Percentiles rank a stretch among this genome's conserved stretches.
Evolutionary conservation across 2,888 invertebrate species (phyloP).

Genomic region (Platynereis dumerilii): DNA sequence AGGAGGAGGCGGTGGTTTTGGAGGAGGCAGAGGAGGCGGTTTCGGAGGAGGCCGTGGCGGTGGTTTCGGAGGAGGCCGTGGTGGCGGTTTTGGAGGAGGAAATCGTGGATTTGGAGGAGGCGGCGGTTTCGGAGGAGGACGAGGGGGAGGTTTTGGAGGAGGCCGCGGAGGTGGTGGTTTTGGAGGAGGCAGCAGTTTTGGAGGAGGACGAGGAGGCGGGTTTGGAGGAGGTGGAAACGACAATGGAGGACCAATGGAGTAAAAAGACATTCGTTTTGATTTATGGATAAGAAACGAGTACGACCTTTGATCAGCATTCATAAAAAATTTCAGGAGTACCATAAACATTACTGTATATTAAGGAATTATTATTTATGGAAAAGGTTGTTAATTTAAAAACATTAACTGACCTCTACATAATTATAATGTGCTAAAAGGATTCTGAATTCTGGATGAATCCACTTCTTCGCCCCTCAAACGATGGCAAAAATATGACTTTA

Average conservation of each 20-base stretch:
- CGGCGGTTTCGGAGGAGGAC: constrained; percentile 22
- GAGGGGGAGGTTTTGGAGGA: constrained; percentile 28
- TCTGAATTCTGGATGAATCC: no score
- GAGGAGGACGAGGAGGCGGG: constrained; percentile 30
- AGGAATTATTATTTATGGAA: no score
- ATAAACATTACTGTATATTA: no score
- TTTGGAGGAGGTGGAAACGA: constrained; percentile 16
- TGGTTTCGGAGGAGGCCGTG: constrained; percentile 32
- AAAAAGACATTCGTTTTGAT: no score
- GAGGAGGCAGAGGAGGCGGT: constrained; percentile 17
- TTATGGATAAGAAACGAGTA: no score
- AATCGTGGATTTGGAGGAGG: constrained; percentile 17
- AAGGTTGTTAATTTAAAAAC: no score
- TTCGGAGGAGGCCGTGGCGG: constrained; percentile 19
- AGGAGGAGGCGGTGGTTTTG: constrained; percentile 16
- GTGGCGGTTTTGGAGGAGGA: constrained; percentile 10
- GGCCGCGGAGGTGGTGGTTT: constrained; percentile 26
- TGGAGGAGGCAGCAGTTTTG: constrained; percentile 33
- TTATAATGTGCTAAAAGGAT: no score
- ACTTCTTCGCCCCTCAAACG: no score
- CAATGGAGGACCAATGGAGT: constrained; percentile 19
- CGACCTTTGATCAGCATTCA: no score
- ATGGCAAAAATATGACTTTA: no score
- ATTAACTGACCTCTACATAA: no score
- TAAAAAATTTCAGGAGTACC: no score